These are phyloP conservation scores for rat (Rattus norvegicus) DNA, from an alignment of 2,113 vertebrate species.

Conservation along the genomic window GRCr8 NC_086023.1:44360001-44360500, in stretches of 20 bases:
- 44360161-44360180: background rate
- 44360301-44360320: slow-evolving; percentile 19
- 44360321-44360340: slow-evolving; percentile 66
- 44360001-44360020: slow-evolving; percentile 45
- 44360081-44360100: slow-evolving; percentile 45
- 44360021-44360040: background rate
- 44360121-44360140: slow-evolving; percentile 16
- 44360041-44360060: slow-evolving; percentile 24
- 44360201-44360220: background rate
- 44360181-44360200: background rate
- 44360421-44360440: background rate
- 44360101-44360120: slow-evolving; percentile 32
- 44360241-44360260: background rate
- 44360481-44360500: slow-evolving; percentile 29
- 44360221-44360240: slow-evolving; percentile 29
- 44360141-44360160: background rate
- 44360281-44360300: background rate
- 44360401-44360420: slow-evolving; percentile 7
- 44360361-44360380: background rate
- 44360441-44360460: slow-evolving; percentile 12
- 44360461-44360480: background rate
- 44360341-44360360: background rate
- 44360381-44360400: background rate
- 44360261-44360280: background rate
- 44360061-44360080: slow-evolving; percentile 45